These are phyloP conservation scores for Pseudomyrmex flavicornis DNA, from an alignment of 1,140 invertebrate genomes.

Conservation along the genomic window DNA sequence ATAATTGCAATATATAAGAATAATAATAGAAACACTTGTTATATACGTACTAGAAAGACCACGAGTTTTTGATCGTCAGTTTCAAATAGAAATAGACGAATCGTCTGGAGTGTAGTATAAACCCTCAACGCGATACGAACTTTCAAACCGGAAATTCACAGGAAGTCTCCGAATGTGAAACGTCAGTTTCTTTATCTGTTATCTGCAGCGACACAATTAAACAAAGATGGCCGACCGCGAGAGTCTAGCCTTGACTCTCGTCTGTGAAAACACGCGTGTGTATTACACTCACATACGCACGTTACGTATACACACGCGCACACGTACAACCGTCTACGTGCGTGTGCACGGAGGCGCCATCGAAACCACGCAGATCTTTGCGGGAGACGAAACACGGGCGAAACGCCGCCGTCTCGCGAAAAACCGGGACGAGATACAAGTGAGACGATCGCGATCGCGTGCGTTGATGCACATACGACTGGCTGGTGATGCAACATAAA, in stretches of 20 bases:
- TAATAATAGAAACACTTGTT: no score
- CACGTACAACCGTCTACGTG: conserved; percentile 4
- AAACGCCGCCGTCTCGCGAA: conserved; percentile 4
- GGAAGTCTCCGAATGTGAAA: background rate
- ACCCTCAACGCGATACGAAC: background rate
- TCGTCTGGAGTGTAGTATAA: no score
- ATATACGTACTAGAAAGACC: background rate
- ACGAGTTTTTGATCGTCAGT: background rate
- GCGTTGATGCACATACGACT: conserved; percentile 75
- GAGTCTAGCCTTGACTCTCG: conserved; percentile 39
- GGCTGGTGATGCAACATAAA: conserved; percentile 81
- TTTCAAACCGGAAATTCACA: conserved; percentile 1
- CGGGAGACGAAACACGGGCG: conserved; percentile 1
- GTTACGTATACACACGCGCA: background rate
- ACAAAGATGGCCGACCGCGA: conserved; percentile 73
- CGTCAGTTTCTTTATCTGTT: background rate
- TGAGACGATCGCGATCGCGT: conserved; percentile 58
- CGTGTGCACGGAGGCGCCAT: conserved; percentile 4
- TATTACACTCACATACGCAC: conserved; percentile 35
- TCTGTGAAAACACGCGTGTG: conserved; percentile 10
- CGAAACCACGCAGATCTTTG: conserved; percentile 6
- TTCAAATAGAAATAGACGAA: background rate
- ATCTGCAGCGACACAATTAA: conserved; percentile 45
- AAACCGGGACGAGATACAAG: conserved; percentile 38
- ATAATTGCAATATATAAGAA: background rate